Evolutionary conservation across 2,113 vertebrate species (phyloP), one percentile per base, ranked within the genome.

Genomic region (Chamaetylas fuelleborni): DNA sequence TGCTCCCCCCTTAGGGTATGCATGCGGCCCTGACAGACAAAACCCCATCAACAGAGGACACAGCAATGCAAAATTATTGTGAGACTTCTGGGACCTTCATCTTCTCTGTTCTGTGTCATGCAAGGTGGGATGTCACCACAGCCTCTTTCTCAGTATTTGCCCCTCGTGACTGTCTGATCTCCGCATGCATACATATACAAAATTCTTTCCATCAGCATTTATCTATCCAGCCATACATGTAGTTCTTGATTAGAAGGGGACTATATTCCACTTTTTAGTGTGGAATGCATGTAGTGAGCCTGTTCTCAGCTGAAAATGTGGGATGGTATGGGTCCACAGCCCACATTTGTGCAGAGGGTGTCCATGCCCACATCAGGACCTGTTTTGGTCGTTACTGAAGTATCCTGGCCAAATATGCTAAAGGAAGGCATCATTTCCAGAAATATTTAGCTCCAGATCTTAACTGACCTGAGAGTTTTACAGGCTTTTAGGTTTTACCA

Each of bases 341-440:
- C 19, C 61, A 51, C 2, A 1, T 14, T 36, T 65, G 17, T 24
- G 40, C 34, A 76, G 25, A 36, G 14, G 11, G 6, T 71, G 42
- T 12, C 42, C 43, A 29, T 0, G 1, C 5, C 60, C 9, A 7
- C 23, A 28, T 0, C 0, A 3, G n/a, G 25, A 50, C 9, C 17
- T 2, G 0, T 33, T 72, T 31, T 56, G 11, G 10, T 84, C 62
- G 51, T 40, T 18, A 11, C 28, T 56, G 69, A 86, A 60, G 20
- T 29, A 50, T 2, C 8, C 23, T 60, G 50, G 24, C 20, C 48
- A 65, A 48, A 25, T 10, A 9, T 45, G 5, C 33, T 79, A 72
- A 29, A 62, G 26, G 16, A 72, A 87, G 9, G 10, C 28, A 54
- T 20, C 0, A 22, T 50, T 87, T 92, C 60, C 53, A 79, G 65